These are phyloP conservation scores for Bucorvus abyssinicus DNA, from an alignment of 2,797 vertebrate genomes.

Conservation along the genomic window DNA sequence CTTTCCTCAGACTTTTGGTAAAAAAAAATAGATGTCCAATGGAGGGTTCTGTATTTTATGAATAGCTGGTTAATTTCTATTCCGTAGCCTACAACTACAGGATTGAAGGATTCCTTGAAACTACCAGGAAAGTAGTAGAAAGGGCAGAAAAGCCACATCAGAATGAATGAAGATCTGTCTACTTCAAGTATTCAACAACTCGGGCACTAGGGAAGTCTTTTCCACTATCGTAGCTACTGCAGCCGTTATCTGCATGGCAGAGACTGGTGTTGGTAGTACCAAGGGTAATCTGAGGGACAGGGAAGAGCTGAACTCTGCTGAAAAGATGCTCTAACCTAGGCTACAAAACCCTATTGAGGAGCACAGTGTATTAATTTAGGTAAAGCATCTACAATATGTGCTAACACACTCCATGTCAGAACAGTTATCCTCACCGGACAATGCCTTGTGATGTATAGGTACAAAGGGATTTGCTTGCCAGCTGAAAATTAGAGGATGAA, in stretches of 20 bases:
- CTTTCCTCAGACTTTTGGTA: not conserved
- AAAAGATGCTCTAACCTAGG: not conserved
- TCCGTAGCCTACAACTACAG: not conserved
- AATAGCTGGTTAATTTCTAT: not conserved
- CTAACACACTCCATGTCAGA: not conserved
- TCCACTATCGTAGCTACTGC: not conserved
- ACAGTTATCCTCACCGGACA: not conserved
- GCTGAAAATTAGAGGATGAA: not conserved
- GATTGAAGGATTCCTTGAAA: not conserved
- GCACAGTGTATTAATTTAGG: not conserved
- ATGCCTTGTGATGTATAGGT: not conserved
- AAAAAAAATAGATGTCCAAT: not conserved
- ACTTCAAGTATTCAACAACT: not conserved
- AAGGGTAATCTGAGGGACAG: not conserved
- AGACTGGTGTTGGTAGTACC: too few species aligned
- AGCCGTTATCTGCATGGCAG: not conserved
- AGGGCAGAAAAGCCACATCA: not conserved
- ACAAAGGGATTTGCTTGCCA: not conserved
- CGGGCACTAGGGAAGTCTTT: not conserved
- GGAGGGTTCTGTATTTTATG: not conserved
- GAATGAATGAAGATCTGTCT: not conserved
- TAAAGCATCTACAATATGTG: not conserved
- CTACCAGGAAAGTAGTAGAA: not conserved
- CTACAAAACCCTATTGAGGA: not conserved
- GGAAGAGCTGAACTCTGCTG: not conserved